These are phyloP conservation scores for Xanthia icteritia DNA, from an alignment of 2,888 invertebrate species.

Conservation along the genomic window DNA sequence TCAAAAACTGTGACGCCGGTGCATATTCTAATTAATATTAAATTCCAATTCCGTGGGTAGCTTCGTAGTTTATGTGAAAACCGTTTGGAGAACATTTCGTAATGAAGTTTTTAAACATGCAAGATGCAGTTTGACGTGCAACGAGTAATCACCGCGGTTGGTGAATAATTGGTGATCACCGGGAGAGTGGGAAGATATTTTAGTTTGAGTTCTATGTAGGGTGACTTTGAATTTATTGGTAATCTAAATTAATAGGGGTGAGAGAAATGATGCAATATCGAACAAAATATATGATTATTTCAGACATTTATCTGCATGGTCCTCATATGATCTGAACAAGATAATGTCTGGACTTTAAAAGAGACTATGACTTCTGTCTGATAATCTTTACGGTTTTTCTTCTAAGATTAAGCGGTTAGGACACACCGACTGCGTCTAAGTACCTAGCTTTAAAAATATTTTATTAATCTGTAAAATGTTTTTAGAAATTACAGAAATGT, in stretches of 20 bases:
- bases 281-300: background rate
- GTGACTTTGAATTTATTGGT: background rate
- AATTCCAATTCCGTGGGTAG: slow-evolving; percentile 53
- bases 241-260: background rate
- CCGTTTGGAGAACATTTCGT: slow-evolving; percentile 35
- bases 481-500: too few relatives aligned
- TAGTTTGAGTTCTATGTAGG: background rate
- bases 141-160: slow-evolving; percentile 8
- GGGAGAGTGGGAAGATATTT: background rate
- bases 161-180: slow-evolving; percentile 19
- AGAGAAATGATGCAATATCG: background rate
- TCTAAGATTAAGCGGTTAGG: too few relatives aligned
- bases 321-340: too few relatives aligned
- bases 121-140: slow-evolving; percentile 27
- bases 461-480: too few relatives aligned
- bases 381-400: too few relatives aligned
- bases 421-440: background rate
- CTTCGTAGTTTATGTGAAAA: slow-evolving; percentile 18
- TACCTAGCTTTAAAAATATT: background rate
- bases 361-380: too few relatives aligned
- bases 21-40: slow-evolving; percentile 60
- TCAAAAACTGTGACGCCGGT: slow-evolving; percentile 24
- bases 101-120: slow-evolving; percentile 54
- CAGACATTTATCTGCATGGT: too few relatives aligned
- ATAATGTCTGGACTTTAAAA: too few relatives aligned